Evolutionary conservation across 1,140 invertebrate species (phyloP), one percentile per base, ranked within the genome.

Genomic region (Heliothis subflexa): DNA sequence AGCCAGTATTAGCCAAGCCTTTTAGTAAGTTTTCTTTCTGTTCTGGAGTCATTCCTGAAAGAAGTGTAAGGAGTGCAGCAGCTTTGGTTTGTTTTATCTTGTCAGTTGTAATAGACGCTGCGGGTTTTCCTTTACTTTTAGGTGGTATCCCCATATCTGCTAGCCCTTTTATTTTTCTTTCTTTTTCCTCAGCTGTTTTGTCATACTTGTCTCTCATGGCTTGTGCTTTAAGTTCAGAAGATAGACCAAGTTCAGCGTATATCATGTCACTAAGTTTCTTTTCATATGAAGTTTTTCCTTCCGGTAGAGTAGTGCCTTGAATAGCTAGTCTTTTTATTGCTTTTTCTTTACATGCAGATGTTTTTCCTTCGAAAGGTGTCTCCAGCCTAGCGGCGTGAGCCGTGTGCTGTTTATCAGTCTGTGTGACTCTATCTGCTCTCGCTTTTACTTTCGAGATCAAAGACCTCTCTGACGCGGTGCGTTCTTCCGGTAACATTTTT

Each of bases 21-120:
- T 74, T 84, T 12, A 90, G 21, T 61, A 85, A 86, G 57, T 84
- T 86, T 81, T 88, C 83, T 77, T 85, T 87, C 78, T 89, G 78
- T 25, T 78, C 59, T 13, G 70, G 71, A 18, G 82, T 59, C 76
- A 88, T 88, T 11, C 84, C 87, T 47, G 78, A 50, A 18, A 89
- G 33, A 0, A 82, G 81, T 3, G 83, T 82, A 52, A 86, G 16
- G 10, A 84, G 33, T 13, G 82, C 85, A 18, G 73, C 78, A 54
- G 74, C 82, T 81, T 86, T 88, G 18, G 82, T 80, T 81, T 85
- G 84, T 10, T 52, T 47, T n/a, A 76, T n/a, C 52, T 72, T 82
- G 18, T 71, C 81, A 2, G 66, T 54, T 16, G 59, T 64, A 13
- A 64, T 64, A n/a, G 33, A 64, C 3, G n/a, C 11, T 11, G 25